Evolutionary conservation across 92 coral and sea anemone species (phyloP).

Genomic region (Phenganax marumi): DNA sequence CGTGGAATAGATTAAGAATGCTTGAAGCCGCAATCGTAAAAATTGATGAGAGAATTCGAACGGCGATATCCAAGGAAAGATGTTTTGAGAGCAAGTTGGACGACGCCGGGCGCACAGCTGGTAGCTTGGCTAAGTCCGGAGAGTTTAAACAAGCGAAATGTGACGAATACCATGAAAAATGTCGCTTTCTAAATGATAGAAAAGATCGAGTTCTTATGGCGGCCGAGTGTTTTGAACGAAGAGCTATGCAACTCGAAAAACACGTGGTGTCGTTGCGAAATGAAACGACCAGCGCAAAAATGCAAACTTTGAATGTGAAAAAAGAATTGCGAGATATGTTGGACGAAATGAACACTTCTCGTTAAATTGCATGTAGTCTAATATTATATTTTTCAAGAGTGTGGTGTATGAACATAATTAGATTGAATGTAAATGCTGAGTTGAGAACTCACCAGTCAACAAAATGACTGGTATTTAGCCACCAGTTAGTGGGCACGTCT

Average conservation of each 20-base stretch:
- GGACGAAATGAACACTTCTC: constrained; percentile 19
- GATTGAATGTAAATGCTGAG: not conserved
- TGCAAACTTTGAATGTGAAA: not conserved
- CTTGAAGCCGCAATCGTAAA: constrained; percentile 9
- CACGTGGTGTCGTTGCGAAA: not conserved
- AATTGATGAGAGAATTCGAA: constrained; percentile 21
- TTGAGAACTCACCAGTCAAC: constrained; percentile 3
- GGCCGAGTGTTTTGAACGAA: constrained; percentile 28
- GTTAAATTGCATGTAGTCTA: not conserved
- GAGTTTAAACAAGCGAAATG: constrained; percentile 26
- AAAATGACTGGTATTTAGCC: constrained; percentile 11
- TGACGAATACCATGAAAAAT: constrained; percentile 23
- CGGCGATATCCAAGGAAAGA: constrained; percentile 20
- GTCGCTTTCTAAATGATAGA: constrained; percentile 10
- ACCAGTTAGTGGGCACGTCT: not conserved
- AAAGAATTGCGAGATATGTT: constrained; percentile 3
- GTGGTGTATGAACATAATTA: not conserved
- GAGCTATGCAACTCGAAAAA: not conserved
- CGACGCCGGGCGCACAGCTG: constrained; percentile 10
- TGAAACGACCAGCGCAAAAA: not conserved
- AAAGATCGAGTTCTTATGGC: constrained; percentile 15
- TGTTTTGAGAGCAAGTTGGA: constrained; percentile 5
- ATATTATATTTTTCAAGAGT: not conserved
- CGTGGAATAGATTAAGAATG: constrained; percentile 18
- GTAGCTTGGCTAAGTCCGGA: constrained; percentile 11